Percentiles rank a stretch among this genome's conserved stretches.
phyloP scores from a whole-genome alignment of 2,888 invertebrate species.

The Yponomeuta sedellus region DNA sequence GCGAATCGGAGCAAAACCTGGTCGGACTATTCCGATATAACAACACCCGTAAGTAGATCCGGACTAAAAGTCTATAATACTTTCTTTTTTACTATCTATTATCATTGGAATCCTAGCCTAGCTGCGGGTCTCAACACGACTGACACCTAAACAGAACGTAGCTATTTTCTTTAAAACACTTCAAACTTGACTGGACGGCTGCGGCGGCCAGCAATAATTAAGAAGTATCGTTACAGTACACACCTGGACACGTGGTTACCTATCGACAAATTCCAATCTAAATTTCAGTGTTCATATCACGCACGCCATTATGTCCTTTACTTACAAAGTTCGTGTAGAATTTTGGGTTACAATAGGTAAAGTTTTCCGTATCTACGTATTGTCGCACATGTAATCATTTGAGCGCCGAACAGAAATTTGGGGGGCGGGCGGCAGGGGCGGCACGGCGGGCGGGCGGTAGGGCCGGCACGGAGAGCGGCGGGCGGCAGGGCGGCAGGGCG shows the following conservation, averaged over 20 bases:
- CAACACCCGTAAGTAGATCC: too few species aligned
- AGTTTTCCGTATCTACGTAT: slow-evolving; percentile 8
- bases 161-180: too few species aligned
- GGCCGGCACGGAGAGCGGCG: not conserved
- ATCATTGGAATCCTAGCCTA: too few species aligned
- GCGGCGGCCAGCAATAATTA: too few species aligned
- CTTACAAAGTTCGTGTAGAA: not conserved
- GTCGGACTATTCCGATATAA: too few species aligned
- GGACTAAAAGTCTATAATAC: too few species aligned
- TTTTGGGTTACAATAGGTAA: slow-evolving; percentile 4
- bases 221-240: too few species aligned
- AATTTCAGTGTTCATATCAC: not conserved
- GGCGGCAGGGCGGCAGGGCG: not conserved
- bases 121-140: too few species aligned
- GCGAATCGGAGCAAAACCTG: too few species aligned
- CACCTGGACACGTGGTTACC: not conserved
- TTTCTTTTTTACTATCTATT: too few species aligned
- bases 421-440: not conserved
- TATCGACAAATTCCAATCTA: not conserved
- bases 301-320: not conserved
- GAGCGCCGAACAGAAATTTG: not conserved
- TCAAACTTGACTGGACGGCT: too few species aligned
- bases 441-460: not conserved
- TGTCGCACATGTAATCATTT: slow-evolving; percentile 11
- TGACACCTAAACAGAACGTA: too few species aligned